phyloP scores from a whole-genome alignment of 1,140 invertebrate species.

The Eciton burchellii region DNA sequence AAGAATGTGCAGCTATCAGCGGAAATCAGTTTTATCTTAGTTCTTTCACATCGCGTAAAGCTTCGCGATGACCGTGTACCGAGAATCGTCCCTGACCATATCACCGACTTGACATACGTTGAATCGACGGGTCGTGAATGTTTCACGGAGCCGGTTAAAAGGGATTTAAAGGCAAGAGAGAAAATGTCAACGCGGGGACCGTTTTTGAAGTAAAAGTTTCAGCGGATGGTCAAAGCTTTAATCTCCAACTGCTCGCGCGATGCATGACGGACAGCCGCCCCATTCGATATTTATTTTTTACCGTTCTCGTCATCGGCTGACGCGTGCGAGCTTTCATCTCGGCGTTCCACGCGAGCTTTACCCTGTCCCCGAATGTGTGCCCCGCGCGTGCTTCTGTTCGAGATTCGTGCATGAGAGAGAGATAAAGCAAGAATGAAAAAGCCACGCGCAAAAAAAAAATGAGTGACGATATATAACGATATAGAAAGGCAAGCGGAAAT shows the following conservation, averaged over 20 bases:
- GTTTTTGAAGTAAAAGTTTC: neutral
- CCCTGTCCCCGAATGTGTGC: conserved; percentile 42
- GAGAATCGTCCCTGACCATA: neutral
- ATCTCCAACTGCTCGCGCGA: neutral
- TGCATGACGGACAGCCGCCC: neutral
- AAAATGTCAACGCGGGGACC: neutral
- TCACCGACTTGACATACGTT: neutral
- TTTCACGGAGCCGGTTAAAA: neutral
- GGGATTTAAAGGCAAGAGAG: neutral
- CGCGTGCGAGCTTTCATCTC: neutral
- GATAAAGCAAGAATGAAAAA: conserved; percentile 34
- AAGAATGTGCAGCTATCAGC: neutral
- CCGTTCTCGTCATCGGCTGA: neutral
- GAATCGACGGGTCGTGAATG: neutral
- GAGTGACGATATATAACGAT: neutral
- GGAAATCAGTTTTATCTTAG: neutral
- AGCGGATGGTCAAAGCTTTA: neutral
- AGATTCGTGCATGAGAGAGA: conserved; percentile 66
- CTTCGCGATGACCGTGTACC: neutral
- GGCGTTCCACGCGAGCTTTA: conserved; percentile 60
- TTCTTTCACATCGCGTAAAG: neutral
- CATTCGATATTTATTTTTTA: conserved; percentile 16
- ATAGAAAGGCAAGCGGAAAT: conserved; percentile 11
- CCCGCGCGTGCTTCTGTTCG: conserved; percentile 68
- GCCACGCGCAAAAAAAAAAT: conserved; percentile 22